Base-by-base conservation (phyloP, 2,797 vertebrate species). In the Anguilla obscura region DNA sequence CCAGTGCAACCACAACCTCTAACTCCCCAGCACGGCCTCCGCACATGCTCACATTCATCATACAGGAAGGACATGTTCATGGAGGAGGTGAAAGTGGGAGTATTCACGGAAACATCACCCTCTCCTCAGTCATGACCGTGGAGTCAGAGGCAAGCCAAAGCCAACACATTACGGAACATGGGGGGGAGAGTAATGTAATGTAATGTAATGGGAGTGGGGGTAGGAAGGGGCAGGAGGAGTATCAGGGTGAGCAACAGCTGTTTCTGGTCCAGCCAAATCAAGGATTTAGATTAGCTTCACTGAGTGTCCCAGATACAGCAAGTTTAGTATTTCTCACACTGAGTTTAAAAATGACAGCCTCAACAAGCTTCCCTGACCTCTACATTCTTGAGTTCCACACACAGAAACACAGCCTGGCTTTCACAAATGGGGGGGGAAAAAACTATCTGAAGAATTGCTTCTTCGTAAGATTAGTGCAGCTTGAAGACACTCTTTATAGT, bases 31-130 rank as follows among this genome's bases (percentile, higher is more conserved):
- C 91, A 87, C 33, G 12, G 74, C 36, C 12, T 79, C 33, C 8
- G 36, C 93, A 95, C 92, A 93, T 93, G 93, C 90, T 92, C 90
- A 84, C 90, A 88, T 93, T 90, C 90, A 88, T 94, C 92, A 91
- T 91, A 89, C 86, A 88, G 85, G 79, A 91, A 92, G 89, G 90
- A 84, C 90, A 76, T 48, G 54, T 21, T 90, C 80, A 86, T 71
- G 85, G 92, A 90, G 93, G 92, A 92, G 94, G 87, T 89, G 48
- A 60, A 50, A 69, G 21, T 30, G n/a, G 9, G 48, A 36, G 27
- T 12, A 52, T 7, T 45, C 69, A 45, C 16, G 80, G 66, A 87
- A 84, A 69, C 27, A 87, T 48, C 48, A 45, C 87, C 74, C 87
- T 74, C 86, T 89, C 2, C 24, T 45, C 6, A 30, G 87, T 79